Base-by-base conservation (phyloP, 2,797 vertebrate species). In the Hippopotamyrus pictus region DNA sequence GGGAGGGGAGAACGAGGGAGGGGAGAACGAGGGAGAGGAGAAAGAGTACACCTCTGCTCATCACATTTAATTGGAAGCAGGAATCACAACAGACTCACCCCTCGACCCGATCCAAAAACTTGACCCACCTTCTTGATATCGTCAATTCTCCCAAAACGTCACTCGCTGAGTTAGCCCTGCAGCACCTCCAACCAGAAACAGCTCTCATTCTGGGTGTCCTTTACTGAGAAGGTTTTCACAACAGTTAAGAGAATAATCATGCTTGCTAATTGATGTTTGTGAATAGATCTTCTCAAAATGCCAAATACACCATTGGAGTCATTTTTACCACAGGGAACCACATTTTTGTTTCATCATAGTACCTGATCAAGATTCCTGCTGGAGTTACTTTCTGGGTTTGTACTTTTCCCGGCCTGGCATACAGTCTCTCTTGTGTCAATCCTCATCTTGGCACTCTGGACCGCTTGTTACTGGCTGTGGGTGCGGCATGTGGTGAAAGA, bases 51-150 rank as follows among this genome's bases (percentile, higher is more conserved):
- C 8, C 53, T 59, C 37, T 33, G 33, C 79, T 89, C 82, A 59
- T 59, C 69, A 46, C 76, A 89, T 65, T 44, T 87, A 87, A 88
- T 88, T 88, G 88, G 88, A 82, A 88, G 88, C 5, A 44, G 19
- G 53, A 54, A 53, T 79, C 73, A 82, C 69, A 73, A 82, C 73
- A 82, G 65, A 37, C 25, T 51, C 44, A 53, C 59, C 62, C 17
- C 37, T 48, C 3, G 73, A 82, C 73, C 73, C 73, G 44, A 88
- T 88, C 88, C 37, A 89, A 62, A 51, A 51, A 54, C 54, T 22
- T 44, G 9, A 87, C 50, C 69, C 53, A 89, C 37, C 41, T 76
- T 7, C 89, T 89, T 86, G 69, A 89, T 87, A 79, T 87, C 48
- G 46, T 14, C 54, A 88, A 88, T 87, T 86, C 59, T 46, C 57